These are phyloP conservation scores for Drosophila punjabiensis DNA, from an alignment of 1,140 invertebrate species.

Conservation along the genomic window DNA sequence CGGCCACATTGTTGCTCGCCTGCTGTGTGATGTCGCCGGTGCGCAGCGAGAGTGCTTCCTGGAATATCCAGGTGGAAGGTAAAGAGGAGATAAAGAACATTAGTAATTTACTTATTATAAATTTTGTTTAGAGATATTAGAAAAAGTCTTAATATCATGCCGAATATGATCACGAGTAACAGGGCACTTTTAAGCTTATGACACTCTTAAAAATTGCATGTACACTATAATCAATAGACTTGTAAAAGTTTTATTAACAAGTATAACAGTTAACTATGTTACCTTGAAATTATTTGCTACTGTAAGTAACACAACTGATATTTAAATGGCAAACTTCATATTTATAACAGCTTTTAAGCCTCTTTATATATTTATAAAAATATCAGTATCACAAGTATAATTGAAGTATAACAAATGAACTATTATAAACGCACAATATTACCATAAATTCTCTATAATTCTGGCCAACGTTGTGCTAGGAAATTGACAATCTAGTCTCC, in stretches of 20 bases:
- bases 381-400: not conserved
- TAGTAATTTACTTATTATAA: not conserved
- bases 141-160: conserved; percentile 12
- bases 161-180: conserved; percentile 10
- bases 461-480: no score
- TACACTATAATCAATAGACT: no score
- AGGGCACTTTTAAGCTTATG: not conserved
- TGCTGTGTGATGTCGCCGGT: conserved; percentile 93
- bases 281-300: not conserved
- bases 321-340: not conserved
- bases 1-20: conserved; percentile 92
- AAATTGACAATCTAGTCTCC: no score
- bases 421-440: not conserved
- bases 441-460: no score
- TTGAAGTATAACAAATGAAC: not conserved
- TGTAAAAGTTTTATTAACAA: not conserved
- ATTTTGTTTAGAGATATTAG: not conserved
- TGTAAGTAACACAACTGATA: not conserved
- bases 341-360: not conserved
- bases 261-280: no score
- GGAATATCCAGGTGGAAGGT: not conserved
- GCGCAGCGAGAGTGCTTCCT: conserved; percentile 93
- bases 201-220: not conserved
- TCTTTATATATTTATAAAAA: not conserved
- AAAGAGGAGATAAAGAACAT: conserved; percentile 1